Conservation (phyloP, 2,797 vertebrate genomes). For the Allobates femoralis region DNA sequence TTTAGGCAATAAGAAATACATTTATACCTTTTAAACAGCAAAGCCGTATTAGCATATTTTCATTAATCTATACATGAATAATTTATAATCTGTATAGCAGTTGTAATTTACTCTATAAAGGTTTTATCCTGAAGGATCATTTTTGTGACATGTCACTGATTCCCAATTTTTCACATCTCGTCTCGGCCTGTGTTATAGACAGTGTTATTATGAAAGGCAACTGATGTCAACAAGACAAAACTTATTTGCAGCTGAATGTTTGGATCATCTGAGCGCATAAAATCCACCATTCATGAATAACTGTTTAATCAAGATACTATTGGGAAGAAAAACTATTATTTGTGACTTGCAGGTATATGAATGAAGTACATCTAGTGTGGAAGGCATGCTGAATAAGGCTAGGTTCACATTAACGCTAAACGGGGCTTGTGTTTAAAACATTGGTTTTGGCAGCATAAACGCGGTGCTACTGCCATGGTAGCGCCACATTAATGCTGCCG, state of each 20-base stretch:
- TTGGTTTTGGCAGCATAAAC: too few species aligned
- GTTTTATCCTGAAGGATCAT: conserved; percentile 65
- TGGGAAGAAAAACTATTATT: neutral
- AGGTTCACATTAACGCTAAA: too few species aligned
- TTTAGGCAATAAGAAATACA: conserved; percentile 81
- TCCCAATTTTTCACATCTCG: conserved; percentile 42
- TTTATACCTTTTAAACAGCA: conserved; percentile 82
- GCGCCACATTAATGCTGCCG: too few species aligned
- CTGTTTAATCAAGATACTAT: conserved; percentile 15
- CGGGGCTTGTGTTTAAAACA: too few species aligned
- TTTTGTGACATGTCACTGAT: conserved; percentile 53
- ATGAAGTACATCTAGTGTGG: neutral
- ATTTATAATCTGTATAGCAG: conserved; percentile 82
- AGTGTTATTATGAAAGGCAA: conserved; percentile 46
- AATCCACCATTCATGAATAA: neutral
- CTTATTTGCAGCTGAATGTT: conserved; percentile 14
- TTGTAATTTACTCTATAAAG: conserved; percentile 78
- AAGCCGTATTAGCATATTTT: conserved; percentile 90
- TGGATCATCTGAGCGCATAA: neutral
- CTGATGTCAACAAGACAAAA: conserved; percentile 48
- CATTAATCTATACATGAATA: conserved; percentile 89
- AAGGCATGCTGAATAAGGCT: neutral
- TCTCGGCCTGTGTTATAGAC: conserved; percentile 35
- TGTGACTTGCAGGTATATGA: neutral
- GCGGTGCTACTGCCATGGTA: too few species aligned